Percentiles rank a stretch among this genome's conserved stretches.
Evolutionary conservation across 2,888 invertebrate genomes (phyloP).

Genomic region (Synanthedon myopaeformis): DNA sequence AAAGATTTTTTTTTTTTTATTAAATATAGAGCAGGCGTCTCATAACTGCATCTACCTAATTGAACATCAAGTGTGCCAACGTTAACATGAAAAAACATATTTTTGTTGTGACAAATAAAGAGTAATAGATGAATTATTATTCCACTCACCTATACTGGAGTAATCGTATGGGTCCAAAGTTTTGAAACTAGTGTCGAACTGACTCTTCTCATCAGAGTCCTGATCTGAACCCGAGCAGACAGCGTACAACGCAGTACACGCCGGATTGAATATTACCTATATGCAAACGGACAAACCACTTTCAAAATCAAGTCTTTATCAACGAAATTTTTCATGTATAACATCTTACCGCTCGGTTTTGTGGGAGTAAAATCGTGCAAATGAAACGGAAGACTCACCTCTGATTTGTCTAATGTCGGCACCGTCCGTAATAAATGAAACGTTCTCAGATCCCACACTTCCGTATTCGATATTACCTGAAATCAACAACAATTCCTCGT

Average conservation of each 20-base stretch:
- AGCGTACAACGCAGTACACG: constrained; percentile 90
- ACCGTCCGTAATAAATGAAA: constrained; percentile 95
- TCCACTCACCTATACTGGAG: constrained; percentile 80
- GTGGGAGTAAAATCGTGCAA: no score
- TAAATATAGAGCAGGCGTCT: no score
- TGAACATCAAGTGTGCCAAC: no score
- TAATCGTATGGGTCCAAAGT: constrained; percentile 96
- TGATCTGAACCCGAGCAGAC: constrained; percentile 81
- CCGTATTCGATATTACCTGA: constrained; percentile 94
- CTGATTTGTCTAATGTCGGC: constrained; percentile 91
- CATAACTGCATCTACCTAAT: no score
- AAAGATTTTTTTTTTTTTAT: no score
- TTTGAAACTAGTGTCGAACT: constrained; percentile 93
- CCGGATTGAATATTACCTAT: constrained; percentile 87
- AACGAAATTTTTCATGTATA: neutral
- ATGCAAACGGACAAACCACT: constrained; percentile 6
- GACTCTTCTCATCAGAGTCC: constrained; percentile 78
- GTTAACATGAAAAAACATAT: no score
- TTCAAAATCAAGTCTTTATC: no score
- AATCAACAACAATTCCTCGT: constrained; percentile 9
- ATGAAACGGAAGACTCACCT: constrained; percentile 32
- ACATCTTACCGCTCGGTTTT: no score
- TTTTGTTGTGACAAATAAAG: no score
- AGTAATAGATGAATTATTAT: no score
- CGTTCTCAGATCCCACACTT: constrained; percentile 97